Conservation (phyloP, 2,888 invertebrate genomes). For the Neocrepidodera transversa region DNA sequence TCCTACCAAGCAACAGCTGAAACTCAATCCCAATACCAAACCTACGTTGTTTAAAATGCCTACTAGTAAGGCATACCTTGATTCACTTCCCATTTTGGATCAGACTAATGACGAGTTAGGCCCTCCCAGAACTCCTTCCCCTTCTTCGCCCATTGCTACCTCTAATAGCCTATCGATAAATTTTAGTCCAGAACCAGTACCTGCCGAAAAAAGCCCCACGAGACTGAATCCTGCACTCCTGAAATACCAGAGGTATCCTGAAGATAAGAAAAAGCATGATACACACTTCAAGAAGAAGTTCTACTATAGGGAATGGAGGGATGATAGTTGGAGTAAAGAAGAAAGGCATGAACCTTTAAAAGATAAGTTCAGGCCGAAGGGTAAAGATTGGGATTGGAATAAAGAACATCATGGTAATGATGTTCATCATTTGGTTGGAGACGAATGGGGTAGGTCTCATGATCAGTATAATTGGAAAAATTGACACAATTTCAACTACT, state of each 20-base stretch:
- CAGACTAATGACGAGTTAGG: conserved; percentile 62
- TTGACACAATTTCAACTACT: conserved; percentile 50
- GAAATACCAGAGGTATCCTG: conserved; percentile 67
- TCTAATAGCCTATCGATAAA: conserved; percentile 57
- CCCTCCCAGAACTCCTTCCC: conserved; percentile 67
- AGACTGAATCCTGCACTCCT: conserved; percentile 63
- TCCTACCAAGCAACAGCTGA: conserved; percentile 53
- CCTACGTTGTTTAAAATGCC: conserved; percentile 58
- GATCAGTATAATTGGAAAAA: conserved; percentile 55
- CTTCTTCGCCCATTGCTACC: conserved; percentile 60
- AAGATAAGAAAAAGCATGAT: conserved; percentile 61
- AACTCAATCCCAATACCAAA: conserved; percentile 56
- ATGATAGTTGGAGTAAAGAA: conserved; percentile 55
- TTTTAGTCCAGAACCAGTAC: conserved; percentile 51
- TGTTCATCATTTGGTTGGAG: conserved; percentile 38
- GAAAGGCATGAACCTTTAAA: conserved; percentile 55
- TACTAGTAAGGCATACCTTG: conserved; percentile 60
- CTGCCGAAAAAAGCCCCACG: conserved; percentile 55
- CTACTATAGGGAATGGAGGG: conserved; percentile 73
- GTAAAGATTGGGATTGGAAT: conserved; percentile 77
- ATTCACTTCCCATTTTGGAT: conserved; percentile 60
- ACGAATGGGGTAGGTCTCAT: conserved; percentile 52
- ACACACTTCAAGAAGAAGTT: conserved; percentile 87
- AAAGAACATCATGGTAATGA: conserved; percentile 50
- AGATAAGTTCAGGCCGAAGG: conserved; percentile 75